Evolutionary conservation across 2,888 invertebrate genomes (phyloP).

Genomic region (Philhelius pedissequus): DNA sequence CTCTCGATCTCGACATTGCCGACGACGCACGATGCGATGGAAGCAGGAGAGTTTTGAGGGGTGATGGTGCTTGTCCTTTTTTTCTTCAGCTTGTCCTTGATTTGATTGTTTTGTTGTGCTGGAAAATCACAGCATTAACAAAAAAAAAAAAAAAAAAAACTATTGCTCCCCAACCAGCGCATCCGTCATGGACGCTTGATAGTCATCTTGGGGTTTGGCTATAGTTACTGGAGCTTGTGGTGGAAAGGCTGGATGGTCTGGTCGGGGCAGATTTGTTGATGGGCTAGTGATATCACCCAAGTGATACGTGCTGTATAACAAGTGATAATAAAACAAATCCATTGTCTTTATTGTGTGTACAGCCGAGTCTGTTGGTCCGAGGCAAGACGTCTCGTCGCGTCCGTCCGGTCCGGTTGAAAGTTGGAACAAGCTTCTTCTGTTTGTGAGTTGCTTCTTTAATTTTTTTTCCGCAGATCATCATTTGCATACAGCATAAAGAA

Average conservation of each 20-base stretch:
- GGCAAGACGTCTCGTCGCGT: conserved; percentile 21
- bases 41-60: background rate
- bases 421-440: conserved; percentile 10
- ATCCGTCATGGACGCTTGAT: conserved; percentile 63
- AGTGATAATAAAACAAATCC: conserved; percentile 64
- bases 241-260: background rate
- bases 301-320: conserved; percentile 62
- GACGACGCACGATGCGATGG: no score
- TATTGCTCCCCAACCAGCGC: conserved; percentile 7
- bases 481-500: conserved; percentile 56
- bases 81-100: conserved; percentile 40
- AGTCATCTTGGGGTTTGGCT: conserved; percentile 46
- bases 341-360: conserved; percentile 48
- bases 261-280: background rate
- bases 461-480: conserved; percentile 38
- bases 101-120: conserved; percentile 27
- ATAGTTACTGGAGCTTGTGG: background rate
- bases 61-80: background rate
- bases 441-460: background rate
- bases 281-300: conserved; percentile 41
- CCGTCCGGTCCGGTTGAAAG: conserved; percentile 29
- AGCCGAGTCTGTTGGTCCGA: background rate
- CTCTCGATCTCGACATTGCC: background rate
- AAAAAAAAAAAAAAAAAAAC: background rate
- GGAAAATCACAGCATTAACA: conserved; percentile 16